Evolutionary conservation across 2,113 vertebrate genomes (phyloP).

Genomic region (Cricetomys ansorgei): DNA sequence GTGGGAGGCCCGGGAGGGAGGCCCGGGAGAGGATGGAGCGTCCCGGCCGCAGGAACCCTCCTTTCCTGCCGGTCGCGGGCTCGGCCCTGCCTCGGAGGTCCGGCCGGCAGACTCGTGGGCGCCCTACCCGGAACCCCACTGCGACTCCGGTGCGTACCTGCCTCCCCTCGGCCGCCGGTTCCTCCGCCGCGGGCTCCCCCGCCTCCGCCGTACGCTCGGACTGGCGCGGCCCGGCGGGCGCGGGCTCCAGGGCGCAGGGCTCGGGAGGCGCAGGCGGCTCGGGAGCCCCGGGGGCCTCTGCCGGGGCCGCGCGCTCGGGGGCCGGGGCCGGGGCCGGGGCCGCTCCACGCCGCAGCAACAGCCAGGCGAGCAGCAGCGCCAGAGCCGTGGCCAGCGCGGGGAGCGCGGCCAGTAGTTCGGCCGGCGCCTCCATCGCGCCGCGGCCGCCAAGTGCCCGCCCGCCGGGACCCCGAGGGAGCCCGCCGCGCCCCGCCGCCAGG

Average conservation of each 20-base stretch:
- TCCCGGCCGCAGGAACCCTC: neutral
- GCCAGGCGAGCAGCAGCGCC: conserved; percentile 85
- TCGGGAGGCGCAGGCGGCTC: neutral
- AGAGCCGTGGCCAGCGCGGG: conserved; percentile 83
- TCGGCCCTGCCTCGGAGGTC: neutral
- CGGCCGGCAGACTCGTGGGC: neutral
- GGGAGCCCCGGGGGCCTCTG: conserved; percentile 36
- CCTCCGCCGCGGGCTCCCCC: conserved; percentile 1
- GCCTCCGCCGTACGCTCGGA: neutral
- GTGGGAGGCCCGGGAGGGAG: neutral
- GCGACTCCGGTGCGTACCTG: conserved; percentile 67
- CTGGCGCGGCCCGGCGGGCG: conserved; percentile 61
- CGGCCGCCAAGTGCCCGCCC: conserved; percentile 70
- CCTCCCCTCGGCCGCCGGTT: conserved; percentile 71
- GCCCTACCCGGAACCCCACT: neutral
- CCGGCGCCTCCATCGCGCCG: conserved; percentile 83
- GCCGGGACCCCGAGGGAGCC: conserved; percentile 67
- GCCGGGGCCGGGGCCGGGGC: neutral
- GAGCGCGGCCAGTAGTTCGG: conserved; percentile 79
- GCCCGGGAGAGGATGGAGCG: neutral
- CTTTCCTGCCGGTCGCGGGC: neutral
- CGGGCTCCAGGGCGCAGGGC: conserved; percentile 37
- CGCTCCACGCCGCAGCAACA: conserved; percentile 79
- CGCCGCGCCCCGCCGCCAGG: conserved; percentile 52
- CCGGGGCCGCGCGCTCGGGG: neutral